Evolutionary conservation across 2,888 invertebrate species (phyloP).

Genomic region (Caenorhabditis wallacei): DNA sequence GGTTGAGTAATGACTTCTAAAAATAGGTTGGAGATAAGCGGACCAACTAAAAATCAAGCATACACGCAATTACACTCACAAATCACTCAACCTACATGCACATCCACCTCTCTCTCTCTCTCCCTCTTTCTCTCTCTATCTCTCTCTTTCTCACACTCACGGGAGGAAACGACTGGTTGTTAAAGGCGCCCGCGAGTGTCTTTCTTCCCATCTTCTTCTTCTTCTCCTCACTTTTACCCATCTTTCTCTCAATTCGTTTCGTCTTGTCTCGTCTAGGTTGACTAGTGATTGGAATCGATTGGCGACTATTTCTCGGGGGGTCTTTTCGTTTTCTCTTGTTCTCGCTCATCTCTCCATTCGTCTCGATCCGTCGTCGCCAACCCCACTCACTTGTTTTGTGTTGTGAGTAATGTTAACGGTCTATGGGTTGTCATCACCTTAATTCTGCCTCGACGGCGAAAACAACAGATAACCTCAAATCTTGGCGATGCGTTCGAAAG

Average conservation of each 20-base stretch:
- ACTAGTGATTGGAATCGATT: conserved; percentile 66
- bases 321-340: conserved; percentile 9
- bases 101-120: conserved; percentile 39
- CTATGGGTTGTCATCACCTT: conserved; percentile 61
- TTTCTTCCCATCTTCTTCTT: conserved; percentile 34
- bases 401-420: conserved; percentile 65
- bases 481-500: conserved; percentile 33
- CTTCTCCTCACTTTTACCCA: conserved; percentile 39
- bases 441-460: conserved; percentile 51
- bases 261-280: conserved; percentile 54
- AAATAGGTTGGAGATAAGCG: conserved; percentile 12
- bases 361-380: no score
- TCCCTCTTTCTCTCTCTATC: conserved; percentile 35
- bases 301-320: conserved; percentile 41
- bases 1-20: not conserved
- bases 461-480: conserved; percentile 58
- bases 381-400: conserved; percentile 38
- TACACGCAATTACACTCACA: conserved; percentile 59
- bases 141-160: conserved; percentile 53
- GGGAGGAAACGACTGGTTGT: conserved; percentile 62
- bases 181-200: conserved; percentile 61
- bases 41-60: conserved; percentile 43
- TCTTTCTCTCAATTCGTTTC: conserved; percentile 48
- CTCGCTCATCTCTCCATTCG: conserved; percentile 8
- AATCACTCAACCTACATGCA: conserved; percentile 63